Base-by-base conservation (phyloP, 2,113 vertebrate genomes). In the Channa argus region DNA sequence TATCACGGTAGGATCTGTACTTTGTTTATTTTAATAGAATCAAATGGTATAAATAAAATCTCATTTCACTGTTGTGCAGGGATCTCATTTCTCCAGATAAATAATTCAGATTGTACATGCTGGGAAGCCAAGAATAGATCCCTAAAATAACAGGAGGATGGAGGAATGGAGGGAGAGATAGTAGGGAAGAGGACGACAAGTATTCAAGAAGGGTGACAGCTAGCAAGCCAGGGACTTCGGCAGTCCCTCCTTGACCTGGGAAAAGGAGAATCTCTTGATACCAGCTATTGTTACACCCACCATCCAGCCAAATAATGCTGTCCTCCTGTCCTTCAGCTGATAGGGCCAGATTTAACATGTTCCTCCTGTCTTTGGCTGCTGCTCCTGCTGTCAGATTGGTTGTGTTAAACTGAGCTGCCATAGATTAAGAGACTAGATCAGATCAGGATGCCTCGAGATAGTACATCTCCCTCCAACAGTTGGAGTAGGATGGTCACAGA, bases 41-140 rank as follows among this genome's bases (percentile, higher is more conserved):
- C 78, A 85, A 87, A 82, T 63, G 74, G 77, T 65, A 85, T 81
- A 87, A 84, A 88, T 79, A 85, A 80, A 87, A 84, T 81, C 68
- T 65, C 74, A 71, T 81, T 83, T 82, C 78, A 70, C 72, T 73
- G 71, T 80, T 63, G 53, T 84, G 84, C 85, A 73, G 65, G 69
- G 86, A 91, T 92, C 87, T 82, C 74, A 83, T 91, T 92, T 89
- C 88, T 77, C 71, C 55, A 82, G 80, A 92, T 92, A 76, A 92
- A 93, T 91, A 88, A 92, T 91, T 90, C 80, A 91, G 78, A 85
- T 80, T 86, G 80, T 87, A 87, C 86, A 86, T 63, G 77, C 74
- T 79, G 77, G 64, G 82, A 77, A 73, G 80, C 82, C 79, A 63
- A 76, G 84, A 93, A 91, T 88, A 91, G 88, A 82, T 82, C 89